Conservation (phyloP, 2,888 invertebrate genomes). For the Pseudococcus jackbeardsleyi region DNA sequence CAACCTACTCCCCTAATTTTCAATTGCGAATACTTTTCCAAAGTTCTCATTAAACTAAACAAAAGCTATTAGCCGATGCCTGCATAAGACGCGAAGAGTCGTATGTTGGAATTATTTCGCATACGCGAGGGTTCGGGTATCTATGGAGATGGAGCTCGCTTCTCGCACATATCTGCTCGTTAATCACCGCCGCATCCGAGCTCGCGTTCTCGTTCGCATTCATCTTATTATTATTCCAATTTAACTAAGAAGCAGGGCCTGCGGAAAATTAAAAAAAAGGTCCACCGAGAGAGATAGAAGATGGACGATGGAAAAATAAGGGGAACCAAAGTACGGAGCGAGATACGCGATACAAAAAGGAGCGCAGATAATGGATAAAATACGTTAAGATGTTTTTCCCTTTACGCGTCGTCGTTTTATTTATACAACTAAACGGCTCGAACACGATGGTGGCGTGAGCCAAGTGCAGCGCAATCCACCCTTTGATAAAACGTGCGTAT, state of each 20-base stretch:
- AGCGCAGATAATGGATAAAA: conserved; percentile 47
- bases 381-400: conserved; percentile 62
- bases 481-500: background rate
- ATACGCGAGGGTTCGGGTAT: background rate
- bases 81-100: too few relatives aligned
- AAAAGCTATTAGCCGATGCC: too few relatives aligned
- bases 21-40: too few relatives aligned
- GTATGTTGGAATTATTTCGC: too few relatives aligned
- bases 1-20: too few relatives aligned
- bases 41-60: too few relatives aligned
- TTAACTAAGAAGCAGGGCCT: conserved; percentile 35
- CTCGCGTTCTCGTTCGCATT: background rate
- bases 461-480: background rate
- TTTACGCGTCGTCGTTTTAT: conserved; percentile 35
- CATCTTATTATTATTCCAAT: conserved; percentile 47
- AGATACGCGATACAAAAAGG: conserved; percentile 11
- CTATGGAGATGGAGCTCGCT: background rate
- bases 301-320: background rate
- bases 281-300: background rate
- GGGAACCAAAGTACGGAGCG: background rate
- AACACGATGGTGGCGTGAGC: background rate
- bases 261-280: conserved; percentile 15
- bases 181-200: conserved; percentile 4
- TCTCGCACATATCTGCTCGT: background rate
- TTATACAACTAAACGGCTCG: conserved; percentile 55